phyloP scores from a whole-genome alignment of 2,888 invertebrate species.

The Drosophila putrida region DNA sequence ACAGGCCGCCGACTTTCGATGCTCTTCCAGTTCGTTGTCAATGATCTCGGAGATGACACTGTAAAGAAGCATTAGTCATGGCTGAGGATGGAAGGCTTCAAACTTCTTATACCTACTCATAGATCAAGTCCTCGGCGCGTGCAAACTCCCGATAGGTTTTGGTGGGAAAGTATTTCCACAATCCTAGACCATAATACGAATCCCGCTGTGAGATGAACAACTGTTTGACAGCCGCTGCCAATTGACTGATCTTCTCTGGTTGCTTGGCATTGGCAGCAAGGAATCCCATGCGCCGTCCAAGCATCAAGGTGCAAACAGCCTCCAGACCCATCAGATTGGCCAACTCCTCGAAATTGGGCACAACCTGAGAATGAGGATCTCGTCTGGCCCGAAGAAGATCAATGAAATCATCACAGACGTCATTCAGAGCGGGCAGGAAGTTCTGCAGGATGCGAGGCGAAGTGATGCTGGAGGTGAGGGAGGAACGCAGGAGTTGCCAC shows the following conservation, averaged over 20 bases:
- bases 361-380: constrained; percentile 86
- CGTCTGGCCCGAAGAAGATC: constrained; percentile 88
- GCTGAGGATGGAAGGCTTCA: background rate
- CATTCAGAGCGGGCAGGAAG: constrained; percentile 91
- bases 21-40: constrained; percentile 88
- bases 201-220: constrained; percentile 93
- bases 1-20: constrained; percentile 86
- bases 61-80: constrained; percentile 57
- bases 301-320: constrained; percentile 92
- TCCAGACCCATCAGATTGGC: constrained; percentile 93
- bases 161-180: constrained; percentile 93
- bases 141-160: constrained; percentile 90
- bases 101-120: constrained; percentile 87
- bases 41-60: constrained; percentile 93
- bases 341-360: constrained; percentile 89
- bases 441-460: constrained; percentile 91
- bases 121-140: constrained; percentile 92
- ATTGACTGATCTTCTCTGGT: constrained; percentile 87
- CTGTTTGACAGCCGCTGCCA: constrained; percentile 91
- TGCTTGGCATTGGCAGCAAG: constrained; percentile 86
- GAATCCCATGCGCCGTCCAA: constrained; percentile 93
- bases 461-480: constrained; percentile 91
- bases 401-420: constrained; percentile 92
- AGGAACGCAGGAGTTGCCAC: constrained; percentile 91
- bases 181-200: constrained; percentile 91